Conservation (phyloP, 64 coral and sea anemone species). For the Pachyseris speciosa region DNA sequence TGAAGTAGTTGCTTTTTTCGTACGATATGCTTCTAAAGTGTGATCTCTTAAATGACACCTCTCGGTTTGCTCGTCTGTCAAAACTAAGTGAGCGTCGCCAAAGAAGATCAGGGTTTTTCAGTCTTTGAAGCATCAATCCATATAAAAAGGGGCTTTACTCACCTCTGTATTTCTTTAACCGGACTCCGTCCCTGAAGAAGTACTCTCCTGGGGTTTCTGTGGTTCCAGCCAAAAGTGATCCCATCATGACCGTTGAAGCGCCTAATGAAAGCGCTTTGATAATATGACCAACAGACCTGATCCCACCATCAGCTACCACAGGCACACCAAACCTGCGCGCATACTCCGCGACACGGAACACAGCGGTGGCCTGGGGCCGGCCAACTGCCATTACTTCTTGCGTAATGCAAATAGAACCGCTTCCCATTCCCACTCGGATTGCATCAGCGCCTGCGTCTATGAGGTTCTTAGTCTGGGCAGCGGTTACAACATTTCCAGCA, state of each 20-base stretch:
- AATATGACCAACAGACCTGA: conserved; percentile 85
- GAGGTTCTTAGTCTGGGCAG: conserved; percentile 81
- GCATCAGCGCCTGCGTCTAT: conserved; percentile 86
- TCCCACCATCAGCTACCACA: conserved; percentile 90
- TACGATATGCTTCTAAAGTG: too few species aligned
- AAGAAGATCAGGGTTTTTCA: too few species aligned
- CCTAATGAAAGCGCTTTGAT: conserved; percentile 79
- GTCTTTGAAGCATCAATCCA: not conserved
- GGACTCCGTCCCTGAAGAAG: conserved; percentile 84
- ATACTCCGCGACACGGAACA: conserved; percentile 90
- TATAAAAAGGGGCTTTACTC: not conserved
- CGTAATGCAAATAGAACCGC: conserved; percentile 88
- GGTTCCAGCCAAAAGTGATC: conserved; percentile 79
- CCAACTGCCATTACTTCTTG: conserved; percentile 95
- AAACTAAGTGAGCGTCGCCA: too few species aligned
- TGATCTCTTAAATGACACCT: too few species aligned
- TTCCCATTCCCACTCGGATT: conserved; percentile 86
- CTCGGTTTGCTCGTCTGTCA: too few species aligned
- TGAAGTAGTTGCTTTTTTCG: too few species aligned
- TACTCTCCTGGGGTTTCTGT: conserved; percentile 89
- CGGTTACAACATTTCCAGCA: conserved; percentile 88
- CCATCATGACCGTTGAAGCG: conserved; percentile 95
- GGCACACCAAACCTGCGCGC: conserved; percentile 85
- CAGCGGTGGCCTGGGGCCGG: conserved; percentile 86
- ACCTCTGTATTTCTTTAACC: conserved; percentile 93